Conservation (phyloP, 2,888 invertebrate genomes). For the Meloe dianella region DNA sequence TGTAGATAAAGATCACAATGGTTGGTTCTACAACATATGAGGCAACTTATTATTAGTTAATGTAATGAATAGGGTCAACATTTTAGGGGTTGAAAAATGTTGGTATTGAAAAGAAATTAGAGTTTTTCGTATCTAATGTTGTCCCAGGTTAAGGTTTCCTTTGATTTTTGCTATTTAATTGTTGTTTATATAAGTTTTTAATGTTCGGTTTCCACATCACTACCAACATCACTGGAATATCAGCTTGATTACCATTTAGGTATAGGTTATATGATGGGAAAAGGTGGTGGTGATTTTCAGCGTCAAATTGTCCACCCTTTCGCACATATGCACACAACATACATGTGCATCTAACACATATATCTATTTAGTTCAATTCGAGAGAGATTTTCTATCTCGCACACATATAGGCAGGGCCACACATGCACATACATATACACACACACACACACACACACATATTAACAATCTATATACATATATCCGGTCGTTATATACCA, state of each 20-base stretch:
- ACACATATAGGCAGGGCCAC: conserved; percentile 45
- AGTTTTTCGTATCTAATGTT: too few relatives aligned
- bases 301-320: conserved; percentile 31
- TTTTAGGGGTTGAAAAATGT: too few relatives aligned
- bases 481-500: conserved; percentile 40
- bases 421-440: too few relatives aligned
- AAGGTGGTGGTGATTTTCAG: conserved; percentile 23
- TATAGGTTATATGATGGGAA: too few relatives aligned
- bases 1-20: not conserved
- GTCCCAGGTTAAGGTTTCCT: too few relatives aligned
- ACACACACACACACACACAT: conserved; percentile 39
- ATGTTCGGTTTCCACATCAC: not conserved
- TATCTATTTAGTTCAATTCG: conserved; percentile 29
- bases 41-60: not conserved
- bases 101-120: too few relatives aligned
- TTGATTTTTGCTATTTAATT: not conserved
- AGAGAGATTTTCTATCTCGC: conserved; percentile 37
- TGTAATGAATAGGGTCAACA: not conserved
- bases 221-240: not conserved
- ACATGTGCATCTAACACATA: not conserved
- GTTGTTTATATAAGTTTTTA: not conserved
- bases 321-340: conserved; percentile 16
- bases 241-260: conserved; percentile 1
- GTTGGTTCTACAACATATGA: not conserved
- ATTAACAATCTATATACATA: conserved; percentile 39